A percentile compares a stretch with the other conserved stretches of the same genome.
Evolutionary conservation across 2,113 vertebrate species (phyloP).

Genomic region (Pygoscelis adeliae): DNA sequence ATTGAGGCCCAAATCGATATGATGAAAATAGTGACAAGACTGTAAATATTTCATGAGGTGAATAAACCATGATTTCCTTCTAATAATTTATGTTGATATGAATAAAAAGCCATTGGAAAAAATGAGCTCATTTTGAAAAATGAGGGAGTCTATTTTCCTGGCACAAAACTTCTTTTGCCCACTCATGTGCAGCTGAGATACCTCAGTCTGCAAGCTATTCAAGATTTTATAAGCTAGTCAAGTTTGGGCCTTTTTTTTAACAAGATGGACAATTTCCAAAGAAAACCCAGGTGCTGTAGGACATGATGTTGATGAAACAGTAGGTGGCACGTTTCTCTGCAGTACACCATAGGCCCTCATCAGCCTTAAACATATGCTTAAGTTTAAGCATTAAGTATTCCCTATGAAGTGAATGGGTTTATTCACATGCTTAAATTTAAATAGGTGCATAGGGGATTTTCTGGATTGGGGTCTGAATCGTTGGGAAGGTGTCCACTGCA

Average conservation of each 20-base stretch:
- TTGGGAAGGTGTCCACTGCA: background rate
- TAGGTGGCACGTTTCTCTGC: background rate
- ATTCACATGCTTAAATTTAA: background rate
- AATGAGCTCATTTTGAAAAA: constrained; percentile 15
- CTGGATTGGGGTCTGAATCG: background rate
- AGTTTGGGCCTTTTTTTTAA: background rate
- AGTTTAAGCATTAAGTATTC: background rate
- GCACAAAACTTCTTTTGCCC: background rate
- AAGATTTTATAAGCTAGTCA: constrained; percentile 1
- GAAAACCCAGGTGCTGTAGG: background rate
- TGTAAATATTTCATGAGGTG: constrained; percentile 1
- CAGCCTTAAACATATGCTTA: background rate
- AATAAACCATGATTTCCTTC: background rate
- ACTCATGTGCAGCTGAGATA: background rate
- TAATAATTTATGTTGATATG: background rate
- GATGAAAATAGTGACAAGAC: background rate
- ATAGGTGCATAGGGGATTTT: background rate
- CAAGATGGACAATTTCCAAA: constrained; percentile 24
- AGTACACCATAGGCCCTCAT: background rate
- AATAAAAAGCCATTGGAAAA: background rate
- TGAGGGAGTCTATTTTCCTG: background rate
- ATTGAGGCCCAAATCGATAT: background rate
- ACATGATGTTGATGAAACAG: background rate
- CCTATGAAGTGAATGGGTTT: background rate
- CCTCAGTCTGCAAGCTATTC: background rate